Evolutionary conservation across 2,888 invertebrate species (phyloP), one percentile per base, ranked within the genome.

Genomic region (Tuta absoluta): DNA sequence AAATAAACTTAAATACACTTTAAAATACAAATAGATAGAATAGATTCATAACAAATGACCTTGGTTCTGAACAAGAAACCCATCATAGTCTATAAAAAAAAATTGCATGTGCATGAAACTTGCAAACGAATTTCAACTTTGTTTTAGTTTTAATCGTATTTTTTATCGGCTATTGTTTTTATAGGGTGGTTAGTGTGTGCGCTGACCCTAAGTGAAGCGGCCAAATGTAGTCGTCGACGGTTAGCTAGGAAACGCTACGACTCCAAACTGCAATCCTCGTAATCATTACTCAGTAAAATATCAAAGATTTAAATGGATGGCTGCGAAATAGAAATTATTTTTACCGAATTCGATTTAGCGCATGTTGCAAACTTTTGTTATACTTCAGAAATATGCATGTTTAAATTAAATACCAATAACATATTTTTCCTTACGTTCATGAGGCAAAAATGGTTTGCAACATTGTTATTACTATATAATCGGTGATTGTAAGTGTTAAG

Each of bases 251-350:
- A 14, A 5, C 41, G 8, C 21, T 14, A 2, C 41, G 8, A 33
- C 51, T 53, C 33, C 21, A 38, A 24, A 65, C 21, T 45, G 53
- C 59, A 63, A 56, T 56, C 61, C 53, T 0, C n/a, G 37, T 63
- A 51, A 38, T 7, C 14, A 37, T 12, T 62, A 41, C 17, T 65
- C 41, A 61, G 61, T 53, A 60, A 64, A n/a, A 45, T 61, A 48
- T 65, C 51, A 14, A 53, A 41, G 3, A 56, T 14, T 28, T 28
- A 17, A 56, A 61, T 41, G 24, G 56, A 21, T 63, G 49, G 24
- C 37, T 56, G n/a, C 57, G 41, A 1, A 41, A 41, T 41, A 41
- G 41, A 41, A 1, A 12, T 41, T 1, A 1, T 41, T 41, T 41
- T 41, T 14, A 41, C 14, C 3, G 14, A 41, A 1, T 41, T 41